A percentile compares a stretch with the other conserved stretches of the same genome.
phyloP scores from a whole-genome alignment of 2,797 vertebrate genomes.

The Erethizon dorsatum region DNA sequence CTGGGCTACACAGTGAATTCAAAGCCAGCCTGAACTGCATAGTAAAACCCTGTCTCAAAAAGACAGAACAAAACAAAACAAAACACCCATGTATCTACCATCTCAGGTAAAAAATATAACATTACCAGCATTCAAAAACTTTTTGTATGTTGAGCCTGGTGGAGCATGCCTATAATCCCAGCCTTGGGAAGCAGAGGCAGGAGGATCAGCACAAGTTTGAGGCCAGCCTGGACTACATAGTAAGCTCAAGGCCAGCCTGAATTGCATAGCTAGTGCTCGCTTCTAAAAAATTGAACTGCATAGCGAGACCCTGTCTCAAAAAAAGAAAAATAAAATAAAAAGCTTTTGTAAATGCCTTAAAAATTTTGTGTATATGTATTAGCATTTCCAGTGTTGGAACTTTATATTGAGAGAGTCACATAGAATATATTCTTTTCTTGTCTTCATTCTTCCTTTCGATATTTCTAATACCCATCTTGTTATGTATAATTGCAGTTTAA shows the following conservation, averaged over 20 bases:
- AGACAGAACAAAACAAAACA: no score
- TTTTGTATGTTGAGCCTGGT: neutral
- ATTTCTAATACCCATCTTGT: neutral
- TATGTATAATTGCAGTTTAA: neutral
- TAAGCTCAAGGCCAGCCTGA: neutral
- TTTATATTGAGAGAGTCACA: neutral
- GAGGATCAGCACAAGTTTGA: neutral
- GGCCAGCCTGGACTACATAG: neutral
- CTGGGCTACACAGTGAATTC: no score
- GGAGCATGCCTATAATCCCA: neutral
- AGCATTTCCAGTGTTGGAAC: conserved; percentile 9
- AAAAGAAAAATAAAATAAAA: neutral
- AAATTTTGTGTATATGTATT: neutral
- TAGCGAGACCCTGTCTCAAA: neutral
- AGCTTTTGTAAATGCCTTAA: neutral
- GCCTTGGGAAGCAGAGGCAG: neutral
- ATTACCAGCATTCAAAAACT: conserved; percentile 11
- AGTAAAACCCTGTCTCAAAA: no score
- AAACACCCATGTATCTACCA: neutral
- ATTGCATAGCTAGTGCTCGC: no score
- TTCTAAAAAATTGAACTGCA: neutral
- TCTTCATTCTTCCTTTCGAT: neutral
- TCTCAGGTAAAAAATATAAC: conserved; percentile 6
- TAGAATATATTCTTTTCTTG: neutral
- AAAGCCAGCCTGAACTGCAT: no score